Conservation (phyloP, 2,797 vertebrate species). For the Pelodytes ibericus region DNA sequence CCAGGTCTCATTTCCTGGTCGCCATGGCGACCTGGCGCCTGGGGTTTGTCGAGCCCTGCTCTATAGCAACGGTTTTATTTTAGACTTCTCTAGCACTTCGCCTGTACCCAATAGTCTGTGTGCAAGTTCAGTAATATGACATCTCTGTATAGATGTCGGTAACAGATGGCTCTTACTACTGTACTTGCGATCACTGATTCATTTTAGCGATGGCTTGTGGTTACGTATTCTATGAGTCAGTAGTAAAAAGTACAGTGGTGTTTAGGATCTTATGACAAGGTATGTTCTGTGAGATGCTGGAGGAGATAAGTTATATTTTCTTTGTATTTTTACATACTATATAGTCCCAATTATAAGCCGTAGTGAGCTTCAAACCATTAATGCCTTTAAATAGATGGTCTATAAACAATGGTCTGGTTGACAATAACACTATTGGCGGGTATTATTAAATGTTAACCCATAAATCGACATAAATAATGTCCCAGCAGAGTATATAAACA, state of each 20-base stretch:
- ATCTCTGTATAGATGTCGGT: neutral
- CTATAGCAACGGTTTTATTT: conserved; percentile 7
- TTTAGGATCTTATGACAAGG: neutral
- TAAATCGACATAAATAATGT: too few relatives aligned
- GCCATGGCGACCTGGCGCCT: too few relatives aligned
- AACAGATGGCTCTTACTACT: conserved; percentile 37
- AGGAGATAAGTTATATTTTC: neutral
- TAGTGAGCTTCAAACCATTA: too few relatives aligned
- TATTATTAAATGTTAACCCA: too few relatives aligned
- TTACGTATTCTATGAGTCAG: conserved; percentile 39
- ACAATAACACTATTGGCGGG: too few relatives aligned
- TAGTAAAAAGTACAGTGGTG: neutral
- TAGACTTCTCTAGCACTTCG: conserved; percentile 27
- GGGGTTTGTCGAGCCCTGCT: too few relatives aligned
- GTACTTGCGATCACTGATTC: conserved; percentile 45
- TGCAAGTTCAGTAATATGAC: conserved; percentile 14
- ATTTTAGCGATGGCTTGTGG: conserved; percentile 48
- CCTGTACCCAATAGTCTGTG: conserved; percentile 6
- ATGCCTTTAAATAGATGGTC: too few relatives aligned
- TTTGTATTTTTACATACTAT: neutral
- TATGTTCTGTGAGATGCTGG: neutral
- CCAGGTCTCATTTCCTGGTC: too few relatives aligned
- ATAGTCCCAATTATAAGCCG: too few relatives aligned
- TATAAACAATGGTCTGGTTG: too few relatives aligned
- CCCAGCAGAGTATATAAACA: too few relatives aligned